These are phyloP conservation scores for Premnoplex brunnescens DNA, from an alignment of 2,797 vertebrate species.

Conservation along the genomic window DNA sequence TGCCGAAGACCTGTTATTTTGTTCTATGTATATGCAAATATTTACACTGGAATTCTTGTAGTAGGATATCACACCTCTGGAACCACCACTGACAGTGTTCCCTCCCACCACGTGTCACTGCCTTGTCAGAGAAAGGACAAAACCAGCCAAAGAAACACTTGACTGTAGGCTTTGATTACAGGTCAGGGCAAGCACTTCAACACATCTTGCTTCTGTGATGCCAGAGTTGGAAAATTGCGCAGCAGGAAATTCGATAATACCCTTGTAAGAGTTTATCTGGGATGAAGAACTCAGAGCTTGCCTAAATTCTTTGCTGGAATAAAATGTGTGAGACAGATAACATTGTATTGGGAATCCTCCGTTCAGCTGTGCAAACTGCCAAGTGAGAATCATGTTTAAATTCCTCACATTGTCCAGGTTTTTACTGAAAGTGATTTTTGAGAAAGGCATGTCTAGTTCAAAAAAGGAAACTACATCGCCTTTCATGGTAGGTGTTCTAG, in stretches of 20 bases:
- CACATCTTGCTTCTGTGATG: neutral
- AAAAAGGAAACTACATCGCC: neutral
- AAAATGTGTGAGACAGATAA: neutral
- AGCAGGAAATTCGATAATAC: neutral
- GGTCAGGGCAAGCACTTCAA: neutral
- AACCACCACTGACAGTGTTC: slow-evolving; percentile 6
- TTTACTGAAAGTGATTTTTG: neutral
- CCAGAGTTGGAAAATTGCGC: neutral
- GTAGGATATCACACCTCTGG: slow-evolving; percentile 42
- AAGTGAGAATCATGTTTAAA: neutral
- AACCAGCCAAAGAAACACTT: neutral
- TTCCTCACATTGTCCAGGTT: neutral
- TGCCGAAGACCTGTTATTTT: slow-evolving; percentile 35
- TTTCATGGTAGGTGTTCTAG: neutral
- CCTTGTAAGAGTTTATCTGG: neutral
- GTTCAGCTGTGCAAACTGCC: neutral
- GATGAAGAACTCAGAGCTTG: neutral
- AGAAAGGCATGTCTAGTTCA: neutral
- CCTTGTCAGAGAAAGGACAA: neutral
- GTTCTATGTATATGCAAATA: slow-evolving; percentile 61
- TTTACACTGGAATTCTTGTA: slow-evolving; percentile 38
- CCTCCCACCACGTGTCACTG: neutral
- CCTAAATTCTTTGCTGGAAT: neutral
- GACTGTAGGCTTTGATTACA: neutral
- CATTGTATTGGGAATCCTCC: neutral